Percentiles rank a stretch among this genome's conserved stretches.
Evolutionary conservation across 2,888 invertebrate genomes (phyloP).

Genomic region (Stenolophus ochropezus): DNA sequence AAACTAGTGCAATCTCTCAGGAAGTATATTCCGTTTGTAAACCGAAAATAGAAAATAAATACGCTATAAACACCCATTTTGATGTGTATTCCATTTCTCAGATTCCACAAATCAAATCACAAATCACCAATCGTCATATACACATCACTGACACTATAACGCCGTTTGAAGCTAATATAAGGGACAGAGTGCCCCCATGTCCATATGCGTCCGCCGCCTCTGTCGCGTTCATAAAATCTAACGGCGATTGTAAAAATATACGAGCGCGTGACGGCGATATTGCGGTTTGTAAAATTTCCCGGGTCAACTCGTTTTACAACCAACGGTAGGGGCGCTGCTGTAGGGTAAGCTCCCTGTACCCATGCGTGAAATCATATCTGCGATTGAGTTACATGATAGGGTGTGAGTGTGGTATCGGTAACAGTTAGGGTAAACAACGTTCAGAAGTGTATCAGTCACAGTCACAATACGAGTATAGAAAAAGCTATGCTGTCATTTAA

Average conservation of each 20-base stretch:
- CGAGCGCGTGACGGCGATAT: slow-evolving; percentile 53
- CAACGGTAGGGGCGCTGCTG: background rate
- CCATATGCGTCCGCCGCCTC: slow-evolving; percentile 44
- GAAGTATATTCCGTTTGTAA: background rate
- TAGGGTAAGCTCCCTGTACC: no score
- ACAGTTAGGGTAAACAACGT: background rate
- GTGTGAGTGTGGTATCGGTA: background rate
- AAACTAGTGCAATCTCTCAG: background rate
- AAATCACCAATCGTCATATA: background rate
- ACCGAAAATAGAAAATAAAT: slow-evolving; percentile 1
- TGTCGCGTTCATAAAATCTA: slow-evolving; percentile 53
- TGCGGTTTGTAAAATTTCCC: slow-evolving; percentile 59
- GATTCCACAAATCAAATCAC: slow-evolving; percentile 8
- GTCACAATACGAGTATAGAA: no score
- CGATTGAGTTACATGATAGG: slow-evolving; percentile 40
- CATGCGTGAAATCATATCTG: slow-evolving; percentile 54
- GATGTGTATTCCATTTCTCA: background rate
- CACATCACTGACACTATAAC: slow-evolving; percentile 14
- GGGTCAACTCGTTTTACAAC: slow-evolving; percentile 53
- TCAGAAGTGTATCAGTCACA: background rate
- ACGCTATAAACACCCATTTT: background rate
- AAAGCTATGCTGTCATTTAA: no score
- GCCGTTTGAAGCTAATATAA: slow-evolving; percentile 41
- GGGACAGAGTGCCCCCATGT: background rate
- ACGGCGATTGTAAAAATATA: slow-evolving; percentile 59